These are phyloP conservation scores for Mythimna impura DNA, from an alignment of 2,888 invertebrate species.

Conservation along the genomic window DNA sequence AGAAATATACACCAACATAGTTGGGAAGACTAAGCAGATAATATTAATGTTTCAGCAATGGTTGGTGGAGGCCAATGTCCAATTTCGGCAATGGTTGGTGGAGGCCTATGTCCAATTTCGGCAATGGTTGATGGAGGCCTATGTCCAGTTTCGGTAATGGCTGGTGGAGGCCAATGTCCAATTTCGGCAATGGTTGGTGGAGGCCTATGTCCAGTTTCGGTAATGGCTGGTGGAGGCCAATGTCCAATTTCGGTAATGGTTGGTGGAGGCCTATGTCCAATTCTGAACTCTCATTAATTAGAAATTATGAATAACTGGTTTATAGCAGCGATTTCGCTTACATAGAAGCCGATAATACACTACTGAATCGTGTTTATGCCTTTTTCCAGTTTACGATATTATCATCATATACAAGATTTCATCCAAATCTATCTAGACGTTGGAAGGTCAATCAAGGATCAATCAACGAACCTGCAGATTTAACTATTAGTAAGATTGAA, in stretches of 20 bases:
- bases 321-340: too few relatives aligned
- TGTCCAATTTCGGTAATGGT: not conserved
- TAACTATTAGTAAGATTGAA: not conserved
- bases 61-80: not conserved
- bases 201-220: too few relatives aligned
- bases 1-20: not conserved
- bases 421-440: not conserved
- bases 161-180: too few relatives aligned
- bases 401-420: not conserved
- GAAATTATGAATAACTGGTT: not conserved
- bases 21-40: too few relatives aligned
- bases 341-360: not conserved
- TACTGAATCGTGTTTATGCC: not conserved
- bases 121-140: not conserved
- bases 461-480: not conserved
- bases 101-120: too few relatives aligned
- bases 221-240: not conserved
- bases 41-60: not conserved
- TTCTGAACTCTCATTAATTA: not conserved
- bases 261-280: too few relatives aligned
- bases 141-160: too few relatives aligned
- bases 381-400: not conserved
- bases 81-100: not conserved
- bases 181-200: too few relatives aligned
- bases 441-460: not conserved